Base-by-base conservation (phyloP, 2,113 vertebrate genomes). In the Bombycilla garrulus region DNA sequence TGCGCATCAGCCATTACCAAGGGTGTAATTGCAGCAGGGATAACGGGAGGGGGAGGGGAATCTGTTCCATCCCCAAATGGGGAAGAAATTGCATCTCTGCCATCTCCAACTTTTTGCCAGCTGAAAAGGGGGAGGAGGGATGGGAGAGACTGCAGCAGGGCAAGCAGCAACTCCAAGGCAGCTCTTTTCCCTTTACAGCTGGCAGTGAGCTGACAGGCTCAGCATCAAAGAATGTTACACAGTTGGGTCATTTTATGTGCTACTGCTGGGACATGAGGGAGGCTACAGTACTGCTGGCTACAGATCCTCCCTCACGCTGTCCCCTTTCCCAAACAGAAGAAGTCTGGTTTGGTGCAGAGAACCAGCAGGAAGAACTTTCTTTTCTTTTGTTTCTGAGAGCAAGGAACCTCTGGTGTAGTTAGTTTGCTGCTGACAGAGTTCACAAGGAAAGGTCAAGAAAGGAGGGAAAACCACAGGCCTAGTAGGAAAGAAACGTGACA, bases 61-160 rank as follows among this genome's bases (percentile, higher is more conserved):
- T 35, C 53, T 0, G 0, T 33, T 57, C 33, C 57, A 51, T 47
- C 10, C 61, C 42, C 83, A 95, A 71, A 50, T 15, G 11, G 48
- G 86, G 45, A 18, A 54, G 33, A 61, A 84, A 88, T 62, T 1
- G 3, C 31, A 81, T 50, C 67, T 87, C 91, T 65, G 44, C 54
- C 44, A 87, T 38, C 69, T 81, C 33, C 56, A 95, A 93, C 76
- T 88, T 96, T 93, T 69, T 93, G 83, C 60, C 54, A 80, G 36
- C 66, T 90, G 79, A 94, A 86, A 47, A 42, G 1, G 6, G 50
- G 69, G 31, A 87, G 70, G 33, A 82, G 40, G 36, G n/a, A 60
- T 12, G 12, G 48, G 20, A 28, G 25, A 85, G 42, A 57, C 71
- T 71, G 58, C 85, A 95, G n/a, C 40, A 81, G 67, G 79, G 87